Conservation (phyloP, 2,113 vertebrate genomes). For the Globicephala melas region DNA sequence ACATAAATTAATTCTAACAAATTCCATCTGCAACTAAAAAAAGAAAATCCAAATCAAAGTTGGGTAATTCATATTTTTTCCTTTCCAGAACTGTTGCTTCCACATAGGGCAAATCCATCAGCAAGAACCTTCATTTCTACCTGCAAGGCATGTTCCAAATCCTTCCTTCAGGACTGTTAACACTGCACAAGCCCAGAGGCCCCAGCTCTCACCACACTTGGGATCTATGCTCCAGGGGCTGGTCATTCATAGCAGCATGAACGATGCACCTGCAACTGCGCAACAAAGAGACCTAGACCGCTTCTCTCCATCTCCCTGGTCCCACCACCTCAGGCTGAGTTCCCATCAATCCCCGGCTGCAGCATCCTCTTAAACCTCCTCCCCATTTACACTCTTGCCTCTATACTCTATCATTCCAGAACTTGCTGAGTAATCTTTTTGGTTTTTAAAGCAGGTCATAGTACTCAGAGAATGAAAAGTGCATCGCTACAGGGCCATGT, state of each 20-base stretch:
- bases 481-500: not conserved
- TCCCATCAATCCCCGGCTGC: accelerated
- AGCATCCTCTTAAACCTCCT: not conserved
- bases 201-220: not conserved
- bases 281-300: no score
- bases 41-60: conserved; percentile 46
- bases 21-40: conserved; percentile 39
- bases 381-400: not conserved
- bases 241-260: not conserved
- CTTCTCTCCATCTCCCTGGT: not conserved
- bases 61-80: conserved; percentile 6
- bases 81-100: not conserved
- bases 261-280: not conserved
- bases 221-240: accelerated
- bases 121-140: not conserved
- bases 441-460: not conserved
- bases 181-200: not conserved
- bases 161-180: not conserved
- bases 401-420: not conserved
- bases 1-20: conserved; percentile 52
- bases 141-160: not conserved
- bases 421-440: not conserved
- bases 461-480: not conserved
- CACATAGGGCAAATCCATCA: not conserved
- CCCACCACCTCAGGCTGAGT: not conserved